Evolutionary conservation across 1,140 invertebrate species (phyloP).

Genomic region (Meloidogyne chitwoodi): DNA sequence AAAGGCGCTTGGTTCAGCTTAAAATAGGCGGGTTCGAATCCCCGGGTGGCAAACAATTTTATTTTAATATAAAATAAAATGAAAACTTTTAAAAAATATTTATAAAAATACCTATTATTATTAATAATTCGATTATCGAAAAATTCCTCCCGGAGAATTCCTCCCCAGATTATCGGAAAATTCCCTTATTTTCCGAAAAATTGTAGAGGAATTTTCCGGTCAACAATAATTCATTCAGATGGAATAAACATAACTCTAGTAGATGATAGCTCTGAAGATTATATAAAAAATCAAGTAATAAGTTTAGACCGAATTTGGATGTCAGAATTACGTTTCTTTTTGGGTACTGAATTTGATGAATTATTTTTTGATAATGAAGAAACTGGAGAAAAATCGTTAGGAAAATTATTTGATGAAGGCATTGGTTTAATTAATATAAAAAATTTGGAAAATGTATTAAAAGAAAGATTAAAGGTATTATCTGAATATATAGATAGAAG

Average conservation of each 20-base stretch:
- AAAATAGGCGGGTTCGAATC: too few species aligned
- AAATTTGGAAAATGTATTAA: not conserved
- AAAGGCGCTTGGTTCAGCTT: too few species aligned
- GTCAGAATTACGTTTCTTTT: constrained; percentile 10
- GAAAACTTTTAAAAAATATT: too few species aligned
- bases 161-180: too few species aligned
- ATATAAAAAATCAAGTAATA: constrained; percentile 4
- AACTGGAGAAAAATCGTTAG: not conserved
- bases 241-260: not conserved
- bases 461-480: not conserved
- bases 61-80: too few species aligned
- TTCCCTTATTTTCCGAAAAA: too few species aligned
- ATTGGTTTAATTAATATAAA: not conserved
- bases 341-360: not conserved
- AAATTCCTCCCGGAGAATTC: too few species aligned
- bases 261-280: constrained; percentile 13
- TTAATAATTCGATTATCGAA: too few species aligned
- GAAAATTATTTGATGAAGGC: not conserved
- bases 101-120: too few species aligned
- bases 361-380: too few species aligned
- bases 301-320: constrained; percentile 7
- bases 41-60: too few species aligned
- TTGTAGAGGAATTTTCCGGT: too few species aligned
- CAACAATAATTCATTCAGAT: not conserved
- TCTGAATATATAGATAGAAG: not conserved